Evolutionary conservation across 2,888 invertebrate species (phyloP), one percentile per base, ranked within the genome.

Genomic region (Syritta pipiens): DNA sequence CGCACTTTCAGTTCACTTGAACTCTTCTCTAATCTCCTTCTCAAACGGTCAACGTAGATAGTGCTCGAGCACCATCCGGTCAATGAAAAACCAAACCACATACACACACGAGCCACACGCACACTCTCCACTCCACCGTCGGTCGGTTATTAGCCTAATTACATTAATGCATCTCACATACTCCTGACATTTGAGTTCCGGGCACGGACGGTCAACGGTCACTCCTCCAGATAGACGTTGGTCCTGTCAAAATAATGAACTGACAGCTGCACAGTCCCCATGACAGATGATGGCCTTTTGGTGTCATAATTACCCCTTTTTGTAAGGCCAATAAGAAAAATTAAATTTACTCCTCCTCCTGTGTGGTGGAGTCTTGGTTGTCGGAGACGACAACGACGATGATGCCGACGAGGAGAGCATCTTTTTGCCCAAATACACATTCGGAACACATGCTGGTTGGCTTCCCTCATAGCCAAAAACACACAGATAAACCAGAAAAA

Each of bases 231-330:
- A n/a, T n/a, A n/a, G n/a, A n/a, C 12, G 32, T 4, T 1, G 32
- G 37, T 17, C 19, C 37, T 37, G 2, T 37, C 14, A 57, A 49
- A 55, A 49, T 79, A 68, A 79, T 68, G 67, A 79, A 57, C 72
- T 55, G 55, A 62, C 79, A 79, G 42, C 72, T 72, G 67, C 55
- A 60, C 53, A 48, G 32, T 55, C 19, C 59, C 20, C 57, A 62
- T 74, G 67, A 72, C 62, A 72, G 60, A 79, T n/a, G n/a, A n/a
- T 67, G 40, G 74, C 55, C 67, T 49, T 55, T 55, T 68, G 72
- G 79, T 72, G 79, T 74, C 74, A 79, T 79, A 79, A 79, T 79
- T 79, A 79, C 48, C 20, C 46, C 37, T 67, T 57, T 57, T 74
- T 68, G 30, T 19, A 42, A 49, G 55, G 60, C 60, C 62, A 62